Percentiles rank a stretch among this genome's conserved stretches.
Conservation (phyloP, 2,888 invertebrate genomes). For the Ophion obscuratus region DNA sequence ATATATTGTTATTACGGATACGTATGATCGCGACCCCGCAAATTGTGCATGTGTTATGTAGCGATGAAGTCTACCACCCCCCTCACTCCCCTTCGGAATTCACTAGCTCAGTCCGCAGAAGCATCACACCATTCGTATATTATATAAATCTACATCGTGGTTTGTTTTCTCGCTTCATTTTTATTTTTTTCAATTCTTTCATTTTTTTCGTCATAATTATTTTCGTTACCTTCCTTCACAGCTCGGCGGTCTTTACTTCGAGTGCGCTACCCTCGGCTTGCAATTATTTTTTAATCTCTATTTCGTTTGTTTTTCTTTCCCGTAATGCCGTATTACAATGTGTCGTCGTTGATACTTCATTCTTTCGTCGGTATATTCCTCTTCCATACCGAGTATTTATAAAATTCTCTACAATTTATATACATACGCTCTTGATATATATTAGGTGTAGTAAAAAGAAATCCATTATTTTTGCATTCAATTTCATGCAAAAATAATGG, state of each 20-base stretch:
- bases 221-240: background rate
- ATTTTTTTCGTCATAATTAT: constrained; percentile 6
- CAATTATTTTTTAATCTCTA: constrained; percentile 6
- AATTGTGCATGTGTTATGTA: constrained; percentile 45
- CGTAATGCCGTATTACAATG: no score
- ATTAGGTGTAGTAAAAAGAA: constrained; percentile 41
- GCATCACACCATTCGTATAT: constrained; percentile 58
- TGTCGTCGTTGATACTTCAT: background rate
- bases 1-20: background rate
- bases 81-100: constrained; percentile 3
- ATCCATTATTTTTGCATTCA: no score
- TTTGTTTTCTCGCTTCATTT: background rate
- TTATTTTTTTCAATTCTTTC: constrained; percentile 2
- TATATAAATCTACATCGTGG: constrained; percentile 47
- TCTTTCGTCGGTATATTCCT: constrained; percentile 25
- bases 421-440: constrained; percentile 79
- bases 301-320: background rate
- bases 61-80: constrained; percentile 44
- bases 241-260: background rate
- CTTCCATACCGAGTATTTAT: constrained; percentile 70
- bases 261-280: constrained; percentile 18
- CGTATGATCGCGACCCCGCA: constrained; percentile 19
- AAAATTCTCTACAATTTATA: constrained; percentile 77
- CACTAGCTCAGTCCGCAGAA: constrained; percentile 63
- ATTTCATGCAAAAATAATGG: no score